Base-by-base conservation (phyloP, 2,797 vertebrate species). In the Oreortyx pictus region DNA sequence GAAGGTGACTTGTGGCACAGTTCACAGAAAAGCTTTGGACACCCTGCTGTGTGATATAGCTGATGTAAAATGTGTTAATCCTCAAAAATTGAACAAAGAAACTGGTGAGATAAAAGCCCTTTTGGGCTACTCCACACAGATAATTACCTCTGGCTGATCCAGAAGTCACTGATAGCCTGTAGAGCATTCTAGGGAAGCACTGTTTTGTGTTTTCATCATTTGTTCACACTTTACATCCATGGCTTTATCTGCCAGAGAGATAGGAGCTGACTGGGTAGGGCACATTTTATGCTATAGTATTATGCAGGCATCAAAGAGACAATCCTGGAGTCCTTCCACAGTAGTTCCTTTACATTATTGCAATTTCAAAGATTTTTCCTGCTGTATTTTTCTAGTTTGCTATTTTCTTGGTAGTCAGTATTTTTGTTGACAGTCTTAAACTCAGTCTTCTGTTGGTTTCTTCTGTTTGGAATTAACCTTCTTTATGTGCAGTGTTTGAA, bases 71-170 rank as follows among this genome's bases (percentile, higher is more conserved):
- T 50, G 4, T 8, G 5, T 20, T 15, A 0, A 8, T 18, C 16
- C 82, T 74, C 73, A 47, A 46, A 79, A 71, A 44, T 6, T 29
- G n/a, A 66, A 22, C 23, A 59, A 80, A 82, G 9, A 80, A 85
- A 49, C 44, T 49, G 1, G 1, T n/a, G 13, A 16, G 4, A 49
- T 35, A 50, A 57, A n/a, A 5, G 0, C 1, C 7, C 4, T 49
- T 81, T 52, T 17, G 44, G 17, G 18, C 8, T 59, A 12, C 41
- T 29, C 24, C 67, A 14, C 3, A 4, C 52, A n/a, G 56, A 65
- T 31, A 80, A 50, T 5, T 1, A 9, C 11, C 11, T 56, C 6
- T 31, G 23, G 18, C 47, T 60, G 12, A 74, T 8, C 6, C 16
- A 64, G 66, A 56, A 74, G 31, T 52, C 31, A 47, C 15, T 64